These are phyloP conservation scores for Fistularia tabacaria DNA, from an alignment of 2,797 vertebrate genomes.

Conservation along the genomic window DNA sequence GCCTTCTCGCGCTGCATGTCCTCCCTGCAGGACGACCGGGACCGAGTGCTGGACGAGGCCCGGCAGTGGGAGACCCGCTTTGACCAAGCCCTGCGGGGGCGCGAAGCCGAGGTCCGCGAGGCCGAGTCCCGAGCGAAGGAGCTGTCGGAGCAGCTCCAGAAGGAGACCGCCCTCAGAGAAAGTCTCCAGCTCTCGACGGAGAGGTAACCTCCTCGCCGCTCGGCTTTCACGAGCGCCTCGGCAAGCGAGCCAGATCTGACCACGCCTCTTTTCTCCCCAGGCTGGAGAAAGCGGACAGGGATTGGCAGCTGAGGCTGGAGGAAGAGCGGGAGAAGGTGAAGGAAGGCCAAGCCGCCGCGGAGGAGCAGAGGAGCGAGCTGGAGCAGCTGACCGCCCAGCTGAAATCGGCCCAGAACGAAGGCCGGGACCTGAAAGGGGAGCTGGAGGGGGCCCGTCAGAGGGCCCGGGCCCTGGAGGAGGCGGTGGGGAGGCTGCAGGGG, in stretches of 20 bases:
- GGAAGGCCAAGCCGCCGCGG: slow-evolving; percentile 66
- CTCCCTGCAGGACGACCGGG: slow-evolving; percentile 93
- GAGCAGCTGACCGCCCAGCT: slow-evolving; percentile 60
- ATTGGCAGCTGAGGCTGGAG: slow-evolving; percentile 70
- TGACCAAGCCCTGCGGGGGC: slow-evolving; percentile 82
- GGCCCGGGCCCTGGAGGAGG: slow-evolving; percentile 74
- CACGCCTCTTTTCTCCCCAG: slow-evolving; percentile 57
- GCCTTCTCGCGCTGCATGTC: slow-evolving; percentile 96
- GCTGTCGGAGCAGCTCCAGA: slow-evolving; percentile 80
- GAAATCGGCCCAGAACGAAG: slow-evolving; percentile 61
- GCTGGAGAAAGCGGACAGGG: slow-evolving; percentile 75
- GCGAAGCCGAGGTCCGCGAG: slow-evolving; percentile 84
- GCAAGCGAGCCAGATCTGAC: background rate
- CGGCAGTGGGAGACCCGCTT: slow-evolving; percentile 92
- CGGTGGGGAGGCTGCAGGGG: slow-evolving; percentile 72
- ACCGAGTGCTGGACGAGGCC: slow-evolving; percentile 89
- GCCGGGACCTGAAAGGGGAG: slow-evolving; percentile 70
- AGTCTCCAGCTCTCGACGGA: slow-evolving; percentile 75
- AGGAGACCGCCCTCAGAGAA: slow-evolving; percentile 72
- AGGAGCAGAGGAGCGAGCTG: slow-evolving; percentile 74
- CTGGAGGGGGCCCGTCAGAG: slow-evolving; percentile 69
- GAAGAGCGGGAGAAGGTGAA: slow-evolving; percentile 69
- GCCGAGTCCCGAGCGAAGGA: slow-evolving; percentile 77
- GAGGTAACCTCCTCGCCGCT: slow-evolving; percentile 56
- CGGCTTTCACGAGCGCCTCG: no score